phyloP scores from a whole-genome alignment of 2,113 vertebrate species.

The Mobula hypostoma region DNA sequence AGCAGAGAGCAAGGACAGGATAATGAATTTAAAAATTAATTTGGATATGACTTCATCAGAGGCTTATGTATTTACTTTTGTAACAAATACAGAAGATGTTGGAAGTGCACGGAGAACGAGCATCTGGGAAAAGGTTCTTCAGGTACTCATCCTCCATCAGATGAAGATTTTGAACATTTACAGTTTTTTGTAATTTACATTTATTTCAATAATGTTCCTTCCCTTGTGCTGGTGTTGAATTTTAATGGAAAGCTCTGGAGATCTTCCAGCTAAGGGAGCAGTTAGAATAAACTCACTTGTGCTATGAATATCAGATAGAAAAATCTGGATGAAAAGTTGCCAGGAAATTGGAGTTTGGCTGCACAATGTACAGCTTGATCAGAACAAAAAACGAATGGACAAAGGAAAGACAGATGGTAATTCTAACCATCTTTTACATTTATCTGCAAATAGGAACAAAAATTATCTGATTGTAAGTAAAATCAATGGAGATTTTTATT shows the following conservation, averaged over 20 bases:
- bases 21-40: neutral
- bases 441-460: constrained; percentile 4
- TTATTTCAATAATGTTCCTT: neutral
- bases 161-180: neutral
- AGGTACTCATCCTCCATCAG: neutral
- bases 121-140: neutral
- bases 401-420: neutral
- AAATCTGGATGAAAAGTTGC: neutral
- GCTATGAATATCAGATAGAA: neutral
- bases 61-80: neutral
- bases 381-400: neutral
- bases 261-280: neutral
- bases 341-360: neutral
- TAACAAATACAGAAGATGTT: neutral
- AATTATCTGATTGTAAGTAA: neutral
- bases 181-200: neutral
- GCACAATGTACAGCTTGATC: neutral
- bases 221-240: neutral
- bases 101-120: neutral
- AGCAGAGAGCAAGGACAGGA: neutral
- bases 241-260: neutral
- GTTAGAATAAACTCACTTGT: neutral
- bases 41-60: neutral
- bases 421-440: neutral
- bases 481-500: neutral